A percentile compares a stretch with the other conserved stretches of the same genome.
These are phyloP conservation scores for Parus major DNA, from an alignment of 2,113 vertebrate species.

Conservation along the genomic window DNA sequence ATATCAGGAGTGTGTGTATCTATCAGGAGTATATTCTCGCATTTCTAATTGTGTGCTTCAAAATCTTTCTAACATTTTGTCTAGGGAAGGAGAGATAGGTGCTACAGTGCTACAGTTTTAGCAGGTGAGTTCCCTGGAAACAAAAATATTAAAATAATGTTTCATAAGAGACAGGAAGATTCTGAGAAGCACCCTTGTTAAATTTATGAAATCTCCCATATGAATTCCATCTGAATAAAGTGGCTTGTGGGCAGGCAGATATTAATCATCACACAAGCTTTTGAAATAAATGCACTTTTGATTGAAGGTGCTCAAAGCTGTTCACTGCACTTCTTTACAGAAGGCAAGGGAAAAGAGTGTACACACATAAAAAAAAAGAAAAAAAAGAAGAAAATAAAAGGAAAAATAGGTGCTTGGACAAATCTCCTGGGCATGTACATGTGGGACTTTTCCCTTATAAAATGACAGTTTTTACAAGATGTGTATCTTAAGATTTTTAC, in stretches of 20 bases:
- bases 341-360: background rate
- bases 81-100: background rate
- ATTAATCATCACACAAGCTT: background rate
- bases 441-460: background rate
- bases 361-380: background rate
- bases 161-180: background rate
- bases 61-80: background rate
- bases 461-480: background rate
- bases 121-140: background rate
- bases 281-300: background rate
- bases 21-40: background rate
- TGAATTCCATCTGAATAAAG: conserved; percentile 5
- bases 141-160: background rate
- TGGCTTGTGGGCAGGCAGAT: conserved; percentile 2
- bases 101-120: background rate
- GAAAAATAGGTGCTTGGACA: background rate
- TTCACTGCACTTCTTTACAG: background rate
- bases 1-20: background rate
- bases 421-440: background rate
- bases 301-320: background rate
- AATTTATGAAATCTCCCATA: conserved; percentile 10
- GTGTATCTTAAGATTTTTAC: background rate
- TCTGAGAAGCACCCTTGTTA: background rate
- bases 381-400: background rate
- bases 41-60: background rate